Evolutionary conservation across 1,140 invertebrate species (phyloP).

Genomic region (Eumaeus atala): DNA sequence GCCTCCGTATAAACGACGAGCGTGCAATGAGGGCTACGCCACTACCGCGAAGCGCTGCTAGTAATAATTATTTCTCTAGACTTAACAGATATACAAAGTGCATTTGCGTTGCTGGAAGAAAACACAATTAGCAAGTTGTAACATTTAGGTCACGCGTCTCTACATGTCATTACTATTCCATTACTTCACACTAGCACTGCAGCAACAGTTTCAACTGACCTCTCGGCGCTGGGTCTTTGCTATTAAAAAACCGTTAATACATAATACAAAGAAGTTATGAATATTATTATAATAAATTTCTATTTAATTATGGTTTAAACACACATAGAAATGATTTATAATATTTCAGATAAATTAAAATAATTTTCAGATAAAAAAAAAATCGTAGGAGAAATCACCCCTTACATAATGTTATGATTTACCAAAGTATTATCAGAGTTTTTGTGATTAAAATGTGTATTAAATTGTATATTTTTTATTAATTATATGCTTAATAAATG

Average conservation of each 20-base stretch:
- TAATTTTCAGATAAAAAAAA: neutral
- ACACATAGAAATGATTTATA: neutral
- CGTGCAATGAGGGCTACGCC: too few species aligned
- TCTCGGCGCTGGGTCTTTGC: neutral
- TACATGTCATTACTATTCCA: neutral
- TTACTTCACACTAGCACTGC: neutral
- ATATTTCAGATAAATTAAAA: too few species aligned
- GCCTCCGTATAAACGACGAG: too few species aligned
- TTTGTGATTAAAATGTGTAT: neutral
- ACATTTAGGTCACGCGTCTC: slow-evolving; percentile 4
- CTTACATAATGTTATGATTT: neutral
- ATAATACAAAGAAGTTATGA: neutral
- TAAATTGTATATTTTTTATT: too few species aligned
- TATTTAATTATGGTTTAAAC: neutral
- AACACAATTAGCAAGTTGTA: neutral
- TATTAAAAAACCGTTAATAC: neutral
- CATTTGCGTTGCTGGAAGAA: too few species aligned
- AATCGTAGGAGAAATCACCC: neutral
- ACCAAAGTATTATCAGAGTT: neutral
- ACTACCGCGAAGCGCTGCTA: too few species aligned
- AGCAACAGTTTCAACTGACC: neutral
- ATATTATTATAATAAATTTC: neutral
- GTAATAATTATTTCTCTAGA: too few species aligned
- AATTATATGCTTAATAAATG: too few species aligned
- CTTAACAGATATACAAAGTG: too few species aligned